Base-by-base conservation (phyloP, 2,113 vertebrate genomes). In the Peromyscus leucopus region DNA sequence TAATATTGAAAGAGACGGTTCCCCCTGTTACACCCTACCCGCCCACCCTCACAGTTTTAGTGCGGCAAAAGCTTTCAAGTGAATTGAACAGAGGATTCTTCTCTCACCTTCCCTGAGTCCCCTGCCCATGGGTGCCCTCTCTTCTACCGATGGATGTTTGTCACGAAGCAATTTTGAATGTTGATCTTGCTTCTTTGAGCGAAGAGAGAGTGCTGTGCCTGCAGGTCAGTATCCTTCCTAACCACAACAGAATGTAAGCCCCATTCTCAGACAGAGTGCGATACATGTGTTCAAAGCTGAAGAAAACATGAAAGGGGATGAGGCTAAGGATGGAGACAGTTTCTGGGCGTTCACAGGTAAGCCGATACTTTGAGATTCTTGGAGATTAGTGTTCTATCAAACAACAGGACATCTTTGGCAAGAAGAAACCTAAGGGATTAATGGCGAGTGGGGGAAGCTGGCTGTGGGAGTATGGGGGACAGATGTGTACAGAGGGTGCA, bases 331-430 rank as follows among this genome's bases (percentile, higher is more conserved):
- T 1, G 94, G 97, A 98, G 98, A 98, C 98, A 95, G 97, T 98
- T 98, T 98, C 97, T 98, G 96, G 98, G 94, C 96, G 98, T 98
- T 98, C 98, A 98, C 91, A 98, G 97, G 98, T 98, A 98, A 98
- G 95, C 93, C 96, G 98, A 98, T 98, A 98, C 98, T 98, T 94
- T 91, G 96, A 98, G 98, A 98, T 99, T 98, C 98, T 95, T 17
- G 19, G 97, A 99, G 98, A 98, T 98, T 98, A 99, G 97, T 96
- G 94, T 96, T 98, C 98, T 97, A 97, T 98, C 98, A 97, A 97
- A 97, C 65, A 97, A 94, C 84, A 98, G 95, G 97, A 96, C 90
- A 96, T 98, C 97, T 95, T 93, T 96, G 97, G 98, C 97, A 97
- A 98, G 95, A 97, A 95, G 91, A 98, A 98, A 97, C 63, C 94